These are phyloP conservation scores for Vulpes ferrilata DNA, from an alignment of 2,113 vertebrate genomes.

Conservation along the genomic window DNA sequence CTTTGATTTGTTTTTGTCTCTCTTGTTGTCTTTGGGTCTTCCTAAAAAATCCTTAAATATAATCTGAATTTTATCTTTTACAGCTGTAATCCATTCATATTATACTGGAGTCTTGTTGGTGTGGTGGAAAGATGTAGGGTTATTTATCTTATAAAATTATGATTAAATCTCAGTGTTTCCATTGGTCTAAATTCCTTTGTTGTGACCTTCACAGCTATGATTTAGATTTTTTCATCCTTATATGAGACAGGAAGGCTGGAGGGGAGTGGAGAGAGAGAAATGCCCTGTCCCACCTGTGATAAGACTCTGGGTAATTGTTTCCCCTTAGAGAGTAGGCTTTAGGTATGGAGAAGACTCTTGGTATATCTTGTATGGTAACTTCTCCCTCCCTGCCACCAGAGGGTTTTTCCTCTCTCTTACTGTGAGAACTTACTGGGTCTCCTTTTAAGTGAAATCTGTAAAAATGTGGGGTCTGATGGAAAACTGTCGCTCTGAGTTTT, in stretches of 20 bases:
- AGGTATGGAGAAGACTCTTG: not conserved
- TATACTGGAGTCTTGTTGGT: not conserved
- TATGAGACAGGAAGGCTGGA: not conserved
- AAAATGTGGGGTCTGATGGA: not conserved
- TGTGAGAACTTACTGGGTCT: not conserved
- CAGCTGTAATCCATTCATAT: not conserved
- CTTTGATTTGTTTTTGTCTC: not conserved
- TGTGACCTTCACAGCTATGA: not conserved
- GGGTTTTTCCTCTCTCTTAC: not conserved
- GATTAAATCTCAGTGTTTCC: not conserved
- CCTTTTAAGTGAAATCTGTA: not conserved
- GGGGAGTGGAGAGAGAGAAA: not conserved
- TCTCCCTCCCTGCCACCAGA: not conserved
- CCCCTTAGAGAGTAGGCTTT: not conserved
- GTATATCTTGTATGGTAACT: not conserved
- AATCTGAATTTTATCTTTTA: not conserved
- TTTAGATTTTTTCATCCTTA: not conserved
- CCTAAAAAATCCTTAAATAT: not conserved
- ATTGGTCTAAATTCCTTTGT: not conserved
- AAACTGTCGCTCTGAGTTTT: not conserved
- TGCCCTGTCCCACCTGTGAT: not conserved
- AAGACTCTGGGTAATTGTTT: not conserved
- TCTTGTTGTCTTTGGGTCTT: not conserved
- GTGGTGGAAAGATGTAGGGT: not conserved
- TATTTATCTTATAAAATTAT: not conserved